Evolutionary conservation across 2,113 vertebrate genomes (phyloP).

Genomic region (Noctilio leporinus): DNA sequence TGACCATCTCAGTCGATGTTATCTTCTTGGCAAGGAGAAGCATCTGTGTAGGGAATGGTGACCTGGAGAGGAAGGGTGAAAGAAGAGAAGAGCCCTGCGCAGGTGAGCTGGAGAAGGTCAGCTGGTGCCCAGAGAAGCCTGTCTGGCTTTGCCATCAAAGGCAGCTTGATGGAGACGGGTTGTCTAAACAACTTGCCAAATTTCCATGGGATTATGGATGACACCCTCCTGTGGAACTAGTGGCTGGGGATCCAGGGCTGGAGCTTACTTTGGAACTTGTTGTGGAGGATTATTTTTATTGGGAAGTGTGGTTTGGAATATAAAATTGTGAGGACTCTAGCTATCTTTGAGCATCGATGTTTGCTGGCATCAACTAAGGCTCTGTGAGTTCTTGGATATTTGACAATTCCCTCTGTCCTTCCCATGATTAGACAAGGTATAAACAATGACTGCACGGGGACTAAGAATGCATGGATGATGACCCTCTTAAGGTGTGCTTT

Average conservation of each 20-base stretch:
- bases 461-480: background rate
- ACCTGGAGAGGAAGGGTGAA: background rate
- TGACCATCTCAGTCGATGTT: background rate
- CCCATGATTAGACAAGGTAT: background rate
- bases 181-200: background rate
- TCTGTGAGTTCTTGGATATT: constrained; percentile 16
- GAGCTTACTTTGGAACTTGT: constrained; percentile 38
- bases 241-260: background rate
- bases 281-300: constrained; percentile 44
- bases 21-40: background rate
- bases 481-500: background rate
- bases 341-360: constrained; percentile 41
- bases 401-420: background rate
- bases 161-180: background rate
- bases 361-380: background rate
- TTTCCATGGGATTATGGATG: background rate
- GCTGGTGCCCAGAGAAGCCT: background rate
- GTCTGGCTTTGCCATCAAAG: constrained; percentile 36
- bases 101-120: constrained; percentile 7
- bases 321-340: background rate
- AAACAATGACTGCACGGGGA: background rate
- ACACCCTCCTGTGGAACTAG: background rate
- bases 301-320: constrained; percentile 51
- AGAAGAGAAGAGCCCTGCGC: background rate
- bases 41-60: background rate